Base-by-base conservation (phyloP, 2,797 vertebrate genomes). In the Chiroxiphia lanceolata region DNA sequence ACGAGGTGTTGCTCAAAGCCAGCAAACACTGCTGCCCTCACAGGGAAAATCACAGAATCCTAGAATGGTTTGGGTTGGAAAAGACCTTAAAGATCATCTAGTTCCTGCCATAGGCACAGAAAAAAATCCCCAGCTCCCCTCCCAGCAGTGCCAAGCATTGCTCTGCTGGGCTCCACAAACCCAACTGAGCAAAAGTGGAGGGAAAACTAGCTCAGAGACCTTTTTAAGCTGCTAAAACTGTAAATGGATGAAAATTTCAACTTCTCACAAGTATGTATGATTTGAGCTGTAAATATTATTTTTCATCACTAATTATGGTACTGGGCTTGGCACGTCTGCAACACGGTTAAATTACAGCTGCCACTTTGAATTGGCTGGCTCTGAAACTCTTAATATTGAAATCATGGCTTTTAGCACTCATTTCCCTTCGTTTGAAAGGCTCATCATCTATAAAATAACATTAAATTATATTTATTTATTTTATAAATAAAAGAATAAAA, bases 221-320 rank as follows among this genome's bases (percentile, higher is more conserved):
- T 76, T 74, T 83, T 21, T 7, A 53, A 65, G 33, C 60, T 74
- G 45, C 61, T 71, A 57, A 74, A 60, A 68, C 31, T 48, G 29
- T 53, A 90, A 88, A 79, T 6, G 83, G 61, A 78, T 38, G 48
- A 64, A 83, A 85, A 91, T 64, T 56, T 68, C 61, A 56, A 9
- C 36, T 85, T 91, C 60, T 91, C 4, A 4, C 65, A 72, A 88
- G 72, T 93, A 83, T 26, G 59, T 57, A 63, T 79, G 31, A 53
- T 78, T 70, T 54, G 56, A 72, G 53, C 50, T 78, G 51, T 88
- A 87, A 89, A 74, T 91, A 85, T 48, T 74, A 48, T 42, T 94
- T 94, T 94, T 68, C 87, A 44, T 80, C 75, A 34, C 60, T 94
- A 85, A 89, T 89, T 91, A 85, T 11, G 44, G 72, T 18, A 45